Percentiles rank a stretch among this genome's conserved stretches.
Conservation (phyloP, 2,888 invertebrate genomes). For the Pterobdella sp. region DNA sequence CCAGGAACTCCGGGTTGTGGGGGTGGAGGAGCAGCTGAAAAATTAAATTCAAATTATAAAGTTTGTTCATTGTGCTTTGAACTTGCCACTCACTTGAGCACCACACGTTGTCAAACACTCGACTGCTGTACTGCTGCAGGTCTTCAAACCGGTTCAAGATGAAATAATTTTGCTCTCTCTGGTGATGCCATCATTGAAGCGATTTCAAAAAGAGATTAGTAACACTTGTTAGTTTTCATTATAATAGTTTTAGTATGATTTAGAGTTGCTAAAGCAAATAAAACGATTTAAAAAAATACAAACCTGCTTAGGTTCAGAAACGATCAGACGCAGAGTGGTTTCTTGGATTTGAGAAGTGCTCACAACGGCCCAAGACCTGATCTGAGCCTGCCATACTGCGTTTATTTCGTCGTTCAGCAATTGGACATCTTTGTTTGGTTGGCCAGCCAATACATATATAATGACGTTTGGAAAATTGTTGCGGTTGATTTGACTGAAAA, state of each 20-base stretch:
- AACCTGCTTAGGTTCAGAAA: neutral
- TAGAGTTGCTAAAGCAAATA: neutral
- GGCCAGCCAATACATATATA: neutral
- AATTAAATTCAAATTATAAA: neutral
- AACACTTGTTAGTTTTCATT: neutral
- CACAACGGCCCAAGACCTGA: neutral
- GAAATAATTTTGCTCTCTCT: neutral
- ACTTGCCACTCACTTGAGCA: neutral
- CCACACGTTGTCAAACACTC: neutral
- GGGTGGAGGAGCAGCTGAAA: neutral
- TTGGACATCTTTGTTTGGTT: neutral
- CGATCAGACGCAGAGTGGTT: neutral
- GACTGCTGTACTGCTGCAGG: neutral
- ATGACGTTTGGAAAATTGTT: constrained; percentile 2
- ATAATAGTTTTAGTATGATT: neutral
- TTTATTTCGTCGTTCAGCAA: neutral
- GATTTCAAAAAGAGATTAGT: no score
- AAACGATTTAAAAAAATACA: neutral
- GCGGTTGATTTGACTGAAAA: neutral
- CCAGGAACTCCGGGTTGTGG: neutral
- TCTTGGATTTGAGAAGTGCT: neutral
- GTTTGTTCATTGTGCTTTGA: no score
- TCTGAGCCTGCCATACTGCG: neutral
- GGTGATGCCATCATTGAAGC: no score
- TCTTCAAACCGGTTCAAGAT: neutral